Percentiles rank a stretch among this genome's conserved stretches.
Evolutionary conservation across 2,888 invertebrate genomes (phyloP).

Genomic region (Rhorus exstirpatorius): DNA sequence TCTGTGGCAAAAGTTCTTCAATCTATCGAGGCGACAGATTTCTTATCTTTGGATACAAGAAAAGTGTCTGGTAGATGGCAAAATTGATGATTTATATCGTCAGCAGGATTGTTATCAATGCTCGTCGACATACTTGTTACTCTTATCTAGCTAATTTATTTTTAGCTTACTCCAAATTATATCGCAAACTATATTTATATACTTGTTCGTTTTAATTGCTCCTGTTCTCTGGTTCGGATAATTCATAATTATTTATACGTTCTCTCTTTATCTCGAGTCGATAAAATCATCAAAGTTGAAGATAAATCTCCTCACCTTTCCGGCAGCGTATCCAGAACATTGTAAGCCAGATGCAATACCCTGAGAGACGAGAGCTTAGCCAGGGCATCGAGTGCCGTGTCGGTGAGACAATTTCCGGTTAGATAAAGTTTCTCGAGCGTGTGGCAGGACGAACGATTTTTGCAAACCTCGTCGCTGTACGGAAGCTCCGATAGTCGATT

Average conservation of each 20-base stretch:
- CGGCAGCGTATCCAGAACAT: slow-evolving; percentile 91
- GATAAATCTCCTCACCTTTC: slow-evolving; percentile 86
- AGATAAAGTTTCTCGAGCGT: slow-evolving; percentile 90
- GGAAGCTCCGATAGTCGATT: slow-evolving; percentile 92
- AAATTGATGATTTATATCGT: slow-evolving; percentile 23
- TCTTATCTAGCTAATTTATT: slow-evolving; percentile 17
- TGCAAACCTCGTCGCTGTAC: slow-evolving; percentile 87
- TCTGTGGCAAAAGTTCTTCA: too few species aligned
- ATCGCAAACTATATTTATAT: neutral
- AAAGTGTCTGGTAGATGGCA: neutral
- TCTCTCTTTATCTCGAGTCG: too few species aligned
- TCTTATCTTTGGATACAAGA: too few species aligned
- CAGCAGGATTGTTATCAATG: slow-evolving; percentile 27
- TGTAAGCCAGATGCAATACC: slow-evolving; percentile 92
- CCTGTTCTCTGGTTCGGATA: too few species aligned
- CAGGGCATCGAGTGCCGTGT: slow-evolving; percentile 90
- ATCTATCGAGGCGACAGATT: too few species aligned
- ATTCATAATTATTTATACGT: neutral
- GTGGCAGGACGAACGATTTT: slow-evolving; percentile 77
- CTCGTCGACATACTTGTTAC: slow-evolving; percentile 10
- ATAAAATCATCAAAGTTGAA: neutral
- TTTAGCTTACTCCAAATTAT: neutral
- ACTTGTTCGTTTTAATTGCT: neutral
- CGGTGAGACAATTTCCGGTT: slow-evolving; percentile 92
- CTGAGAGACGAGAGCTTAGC: slow-evolving; percentile 89